Evolutionary conservation across 2,888 invertebrate genomes (phyloP).

Genomic region (Xylocampa areola): DNA sequence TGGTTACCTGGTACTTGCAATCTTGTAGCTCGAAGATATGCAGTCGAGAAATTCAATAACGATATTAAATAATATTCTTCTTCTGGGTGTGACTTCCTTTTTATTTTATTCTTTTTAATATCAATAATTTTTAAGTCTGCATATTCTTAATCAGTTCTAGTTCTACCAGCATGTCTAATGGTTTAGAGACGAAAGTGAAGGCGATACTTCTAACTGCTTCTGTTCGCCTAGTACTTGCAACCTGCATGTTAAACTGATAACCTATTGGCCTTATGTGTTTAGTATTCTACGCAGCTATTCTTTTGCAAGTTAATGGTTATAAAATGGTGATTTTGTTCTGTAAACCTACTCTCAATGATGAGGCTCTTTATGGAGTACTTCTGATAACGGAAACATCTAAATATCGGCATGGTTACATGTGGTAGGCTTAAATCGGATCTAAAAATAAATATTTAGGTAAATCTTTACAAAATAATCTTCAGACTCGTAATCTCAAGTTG

Average conservation of each 20-base stretch:
- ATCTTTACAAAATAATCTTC: no score
- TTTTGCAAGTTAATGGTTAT: constrained; percentile 46
- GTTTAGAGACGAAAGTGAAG: constrained; percentile 57
- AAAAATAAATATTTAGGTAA: no score
- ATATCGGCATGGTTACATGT: no score
- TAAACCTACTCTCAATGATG: constrained; percentile 48
- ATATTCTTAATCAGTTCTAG: not conserved
- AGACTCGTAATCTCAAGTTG: no score
- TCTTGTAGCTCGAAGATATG: constrained; percentile 22
- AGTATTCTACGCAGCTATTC: constrained; percentile 39
- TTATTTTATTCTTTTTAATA: not conserved
- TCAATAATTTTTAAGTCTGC: no score
- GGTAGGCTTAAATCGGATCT: no score
- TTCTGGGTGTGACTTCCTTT: not conserved
- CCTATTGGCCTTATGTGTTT: constrained; percentile 66
- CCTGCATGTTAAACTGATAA: constrained; percentile 61
- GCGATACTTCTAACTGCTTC: constrained; percentile 38
- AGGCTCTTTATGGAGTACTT: constrained; percentile 14
- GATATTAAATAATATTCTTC: not conserved
- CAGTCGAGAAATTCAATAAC: no score
- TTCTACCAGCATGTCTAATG: constrained; percentile 1
- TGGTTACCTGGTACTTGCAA: constrained; percentile 27
- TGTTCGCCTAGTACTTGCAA: constrained; percentile 44
- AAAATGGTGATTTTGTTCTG: constrained; percentile 50
- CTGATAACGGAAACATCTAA: no score